These are phyloP conservation scores for Caranx melampygus DNA, from an alignment of 2,113 vertebrate genomes.

Conservation along the genomic window DNA sequence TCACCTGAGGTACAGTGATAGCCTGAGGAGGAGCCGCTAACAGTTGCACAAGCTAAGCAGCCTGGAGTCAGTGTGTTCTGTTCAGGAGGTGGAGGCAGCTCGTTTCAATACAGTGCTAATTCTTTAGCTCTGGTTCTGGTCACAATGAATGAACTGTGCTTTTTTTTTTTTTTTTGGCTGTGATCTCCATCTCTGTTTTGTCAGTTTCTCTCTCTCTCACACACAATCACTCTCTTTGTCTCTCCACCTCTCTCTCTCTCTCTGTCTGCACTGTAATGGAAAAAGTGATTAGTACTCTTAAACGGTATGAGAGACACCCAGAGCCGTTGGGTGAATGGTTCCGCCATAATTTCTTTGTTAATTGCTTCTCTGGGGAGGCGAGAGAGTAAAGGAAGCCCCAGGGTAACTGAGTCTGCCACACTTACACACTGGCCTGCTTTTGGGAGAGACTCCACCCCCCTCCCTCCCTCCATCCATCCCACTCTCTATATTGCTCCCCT, in stretches of 20 bases:
- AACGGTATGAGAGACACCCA: slow-evolving; percentile 71
- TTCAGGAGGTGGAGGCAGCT: neutral
- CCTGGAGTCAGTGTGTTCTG: neutral
- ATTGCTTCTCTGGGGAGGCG: slow-evolving; percentile 83
- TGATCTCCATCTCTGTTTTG: slow-evolving; percentile 2
- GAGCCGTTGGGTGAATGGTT: slow-evolving; percentile 76
- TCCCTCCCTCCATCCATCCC: slow-evolving; percentile 12
- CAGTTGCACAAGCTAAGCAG: neutral
- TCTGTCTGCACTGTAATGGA: slow-evolving; percentile 60
- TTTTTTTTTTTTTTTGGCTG: slow-evolving; percentile 11
- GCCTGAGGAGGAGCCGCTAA: neutral
- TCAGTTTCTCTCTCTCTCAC: neutral
- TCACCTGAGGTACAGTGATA: neutral
- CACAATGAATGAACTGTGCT: neutral
- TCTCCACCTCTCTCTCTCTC: slow-evolving; percentile 6
- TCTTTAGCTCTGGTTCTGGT: slow-evolving; percentile 1
- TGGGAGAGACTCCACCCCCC: slow-evolving; percentile 43
- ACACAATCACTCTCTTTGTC: neutral
- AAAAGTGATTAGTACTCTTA: slow-evolving; percentile 83
- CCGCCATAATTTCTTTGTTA: slow-evolving; percentile 86
- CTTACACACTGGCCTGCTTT: slow-evolving; percentile 79
- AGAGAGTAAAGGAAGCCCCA: slow-evolving; percentile 68
- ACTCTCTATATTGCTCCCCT: neutral
- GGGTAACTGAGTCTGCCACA: slow-evolving; percentile 74
- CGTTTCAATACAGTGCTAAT: slow-evolving; percentile 20